Base-by-base conservation (phyloP, 1,140 invertebrate species). In the Rhopalosiphum padi region DNA sequence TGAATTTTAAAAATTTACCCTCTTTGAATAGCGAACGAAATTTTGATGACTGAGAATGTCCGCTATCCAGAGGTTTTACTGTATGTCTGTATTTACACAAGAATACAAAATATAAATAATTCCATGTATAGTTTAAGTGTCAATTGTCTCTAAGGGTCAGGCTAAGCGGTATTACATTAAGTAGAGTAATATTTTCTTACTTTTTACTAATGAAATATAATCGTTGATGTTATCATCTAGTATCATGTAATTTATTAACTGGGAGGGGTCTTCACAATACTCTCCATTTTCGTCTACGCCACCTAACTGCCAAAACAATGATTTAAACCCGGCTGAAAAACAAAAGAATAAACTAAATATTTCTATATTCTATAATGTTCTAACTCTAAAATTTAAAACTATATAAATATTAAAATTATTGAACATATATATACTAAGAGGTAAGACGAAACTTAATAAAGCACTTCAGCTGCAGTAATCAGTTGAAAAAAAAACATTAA, bases 121-220 rank as follows among this genome's bases (percentile, higher is more conserved):
- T 2, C 41, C 41, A 41, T 41, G 9, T 46, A 46, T 11, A 46
- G 11, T 46, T 15, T 46, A 46, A 46, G 46, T 51, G 48, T 51
- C 48, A 51, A 51, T 1, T 51, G 48, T 1, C 15, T 51, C 48
- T 51, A 51, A 15, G 15, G 15, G 48, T 15, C 15, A 51, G 18
- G 18, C 48, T 51, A 51, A 18, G 15, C 15, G 48, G 48, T 51
- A 51, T 51, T 51, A 51, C 18, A 18, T 1, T 51, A 51, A 48
- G 48, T 48, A n/a, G n/a, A 60, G n/a, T 68, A n/a, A 77, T 77
- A n/a, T 77, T 77, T 77, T 77, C 60, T n/a, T 77, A 77, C 60
- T 77, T 77, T 35, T 18, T 15, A 0, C 15, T 51, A 21, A 51
- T 51, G 18, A 51, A 51, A 21, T 51, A 51, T 2, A 1, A 51